Evolutionary conservation across 2,797 vertebrate species (phyloP), one percentile per base, ranked within the genome.

Genomic region (Argya squamiceps): DNA sequence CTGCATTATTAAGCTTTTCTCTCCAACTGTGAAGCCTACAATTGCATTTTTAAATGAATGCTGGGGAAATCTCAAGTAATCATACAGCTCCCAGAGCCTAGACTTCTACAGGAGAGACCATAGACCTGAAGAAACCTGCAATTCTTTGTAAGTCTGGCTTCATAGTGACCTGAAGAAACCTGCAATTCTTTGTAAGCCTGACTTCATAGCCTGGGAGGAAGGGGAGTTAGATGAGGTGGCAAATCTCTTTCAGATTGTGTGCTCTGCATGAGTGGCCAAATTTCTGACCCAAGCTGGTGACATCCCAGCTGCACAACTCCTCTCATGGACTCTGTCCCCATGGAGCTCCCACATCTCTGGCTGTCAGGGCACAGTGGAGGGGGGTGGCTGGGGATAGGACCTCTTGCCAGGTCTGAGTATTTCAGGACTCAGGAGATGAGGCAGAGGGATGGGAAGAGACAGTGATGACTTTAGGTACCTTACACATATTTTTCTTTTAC

Each of bases 1-100:
- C 82, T 90, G 78, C 75, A 94, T 84, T 93, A 87, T 96, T 93
- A 93, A 94, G 90, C 78, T 94, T 94, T 95, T 82, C 90, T 70
- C 74, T 94, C 93, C 87, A 84, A 46, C 92, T 94, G 86, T 70
- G 86, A 97, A 89, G 78, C 41, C 37, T 84, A 79, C 70, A 89
- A 55, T 71, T 93, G 84, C 53, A 60, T 87, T 93, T 96, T 87
- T 83, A 89, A 91, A 91, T 74, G 60, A 89, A 84, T 84, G 36
- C 70, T 63, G 32, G 12, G 60, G 64, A 89, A 93, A 64, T 75
- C 91, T 94, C 80, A 74, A 80, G 89, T 74, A 94, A 93, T 84
- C 32, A 80, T 15, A 27, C 32, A 79, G 60, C 70, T 89, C 77
- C 71, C 44, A 84, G 52, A 92, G 59, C 74, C 77, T 46, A 27